Evolutionary conservation across 2,888 invertebrate species (phyloP).

Genomic region (Andrena camellia): DNA sequence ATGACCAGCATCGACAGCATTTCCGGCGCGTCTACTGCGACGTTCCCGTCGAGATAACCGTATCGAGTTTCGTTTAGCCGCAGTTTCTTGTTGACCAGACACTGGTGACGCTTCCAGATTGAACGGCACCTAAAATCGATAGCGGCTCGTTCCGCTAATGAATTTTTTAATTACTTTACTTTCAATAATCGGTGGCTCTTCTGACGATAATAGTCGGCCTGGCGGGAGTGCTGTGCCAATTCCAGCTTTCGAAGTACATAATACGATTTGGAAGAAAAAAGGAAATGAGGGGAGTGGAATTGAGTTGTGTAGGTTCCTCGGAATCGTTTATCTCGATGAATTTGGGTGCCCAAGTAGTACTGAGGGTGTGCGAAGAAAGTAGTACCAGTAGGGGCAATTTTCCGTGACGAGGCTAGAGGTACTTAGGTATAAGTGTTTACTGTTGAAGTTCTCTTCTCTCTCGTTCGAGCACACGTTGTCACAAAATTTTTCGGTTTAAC

Average conservation of each 20-base stretch:
- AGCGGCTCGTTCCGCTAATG: background rate
- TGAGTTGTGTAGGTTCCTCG: too few relatives aligned
- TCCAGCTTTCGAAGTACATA: background rate
- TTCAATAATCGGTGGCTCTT: background rate
- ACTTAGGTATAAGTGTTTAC: too few relatives aligned
- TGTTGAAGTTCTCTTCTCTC: too few relatives aligned
- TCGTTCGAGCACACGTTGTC: too few relatives aligned
- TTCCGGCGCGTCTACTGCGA: background rate
- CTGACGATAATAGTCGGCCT: background rate
- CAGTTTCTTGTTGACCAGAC: background rate
- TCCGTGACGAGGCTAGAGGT: too few relatives aligned
- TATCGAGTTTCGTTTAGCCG: background rate
- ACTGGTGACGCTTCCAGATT: background rate
- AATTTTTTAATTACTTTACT: background rate
- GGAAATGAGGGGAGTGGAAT: too few relatives aligned
- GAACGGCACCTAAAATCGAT: background rate
- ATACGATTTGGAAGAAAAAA: too few relatives aligned
- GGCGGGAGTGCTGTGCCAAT: background rate
- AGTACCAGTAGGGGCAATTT: too few relatives aligned
- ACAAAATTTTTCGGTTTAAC: too few relatives aligned
- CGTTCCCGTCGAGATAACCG: background rate
- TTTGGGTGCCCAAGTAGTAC: too few relatives aligned
- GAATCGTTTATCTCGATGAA: too few relatives aligned
- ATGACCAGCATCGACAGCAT: background rate
- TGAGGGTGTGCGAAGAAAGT: too few relatives aligned